These are phyloP conservation scores for Sycophila sp. DNA, from an alignment of 1,140 invertebrate species.

Conservation along the genomic window DNA sequence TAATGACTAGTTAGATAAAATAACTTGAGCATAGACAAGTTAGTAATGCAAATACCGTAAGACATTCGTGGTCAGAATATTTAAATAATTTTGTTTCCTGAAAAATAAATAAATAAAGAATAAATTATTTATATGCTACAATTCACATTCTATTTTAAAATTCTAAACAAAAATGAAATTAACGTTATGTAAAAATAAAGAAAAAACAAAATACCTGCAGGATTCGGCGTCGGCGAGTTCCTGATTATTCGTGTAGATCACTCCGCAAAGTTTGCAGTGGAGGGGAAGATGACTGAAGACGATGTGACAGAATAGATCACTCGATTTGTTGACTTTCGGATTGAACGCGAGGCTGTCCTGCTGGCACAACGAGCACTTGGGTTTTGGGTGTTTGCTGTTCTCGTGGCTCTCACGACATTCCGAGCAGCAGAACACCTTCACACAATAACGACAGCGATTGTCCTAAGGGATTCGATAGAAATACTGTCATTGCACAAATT, in stretches of 20 bases:
- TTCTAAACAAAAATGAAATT: too few relatives aligned
- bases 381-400: constrained; percentile 45
- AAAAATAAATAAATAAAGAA: too few relatives aligned
- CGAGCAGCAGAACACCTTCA: constrained; percentile 48
- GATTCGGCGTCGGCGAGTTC: constrained; percentile 34
- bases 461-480: too few relatives aligned
- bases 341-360: not conserved
- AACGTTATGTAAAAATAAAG: too few relatives aligned
- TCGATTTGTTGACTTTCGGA: constrained; percentile 11
- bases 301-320: constrained; percentile 42
- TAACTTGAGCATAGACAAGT: too few relatives aligned
- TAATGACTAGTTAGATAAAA: too few relatives aligned
- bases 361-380: constrained; percentile 44
- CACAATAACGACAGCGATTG: constrained; percentile 37
- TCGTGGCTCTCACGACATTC: constrained; percentile 47
- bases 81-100: too few relatives aligned
- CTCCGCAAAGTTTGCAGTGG: constrained; percentile 47
- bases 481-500: too few relatives aligned
- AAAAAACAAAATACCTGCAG: constrained; percentile 24
- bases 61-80: too few relatives aligned
- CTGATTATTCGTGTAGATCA: constrained; percentile 29
- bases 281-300: constrained; percentile 48
- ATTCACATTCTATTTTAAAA: too few relatives aligned
- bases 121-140: not conserved
- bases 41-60: too few relatives aligned